Evolutionary conservation across 2,113 vertebrate genomes (phyloP).

Genomic region (Trichomycterus rosablanca): DNA sequence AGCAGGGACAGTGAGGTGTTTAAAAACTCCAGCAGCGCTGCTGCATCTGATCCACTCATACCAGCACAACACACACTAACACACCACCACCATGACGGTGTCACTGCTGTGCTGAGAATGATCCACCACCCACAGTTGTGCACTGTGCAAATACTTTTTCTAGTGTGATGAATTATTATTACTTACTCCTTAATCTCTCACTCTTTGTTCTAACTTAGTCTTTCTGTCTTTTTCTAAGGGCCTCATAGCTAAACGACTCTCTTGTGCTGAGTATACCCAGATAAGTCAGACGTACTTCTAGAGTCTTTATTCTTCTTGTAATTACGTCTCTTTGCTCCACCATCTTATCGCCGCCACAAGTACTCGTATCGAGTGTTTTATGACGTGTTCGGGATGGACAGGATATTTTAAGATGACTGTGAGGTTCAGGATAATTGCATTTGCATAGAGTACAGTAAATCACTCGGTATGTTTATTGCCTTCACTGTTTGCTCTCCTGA

Average conservation of each 20-base stretch:
- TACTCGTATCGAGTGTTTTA: constrained; percentile 25
- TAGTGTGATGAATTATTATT: too few relatives aligned
- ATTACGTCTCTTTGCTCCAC: background rate
- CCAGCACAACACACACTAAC: too few relatives aligned
- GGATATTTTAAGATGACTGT: background rate
- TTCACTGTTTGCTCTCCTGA: background rate
- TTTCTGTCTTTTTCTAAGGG: constrained; percentile 46
- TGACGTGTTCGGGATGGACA: constrained; percentile 7
- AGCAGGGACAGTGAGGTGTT: too few relatives aligned
- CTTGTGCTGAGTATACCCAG: constrained; percentile 50
- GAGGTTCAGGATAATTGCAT: constrained; percentile 15
- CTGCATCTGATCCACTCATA: too few relatives aligned
- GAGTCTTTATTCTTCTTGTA: too few relatives aligned
- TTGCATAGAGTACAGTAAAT: constrained; percentile 18
- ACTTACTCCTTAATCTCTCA: too few relatives aligned
- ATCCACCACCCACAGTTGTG: too few relatives aligned
- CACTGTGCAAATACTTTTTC: too few relatives aligned
- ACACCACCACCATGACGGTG: too few relatives aligned
- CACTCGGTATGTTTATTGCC: background rate
- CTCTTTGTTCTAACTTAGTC: constrained; percentile 17
- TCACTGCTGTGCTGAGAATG: too few relatives aligned
- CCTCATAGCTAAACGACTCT: constrained; percentile 43
- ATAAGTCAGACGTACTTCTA: constrained; percentile 55
- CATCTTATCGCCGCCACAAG: background rate
- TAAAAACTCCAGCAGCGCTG: too few relatives aligned